A percentile compares a stretch with the other conserved stretches of the same genome.
These are phyloP conservation scores for Pseudopipra pipra DNA, from an alignment of 2,113 vertebrate species.

Conservation along the genomic window DNA sequence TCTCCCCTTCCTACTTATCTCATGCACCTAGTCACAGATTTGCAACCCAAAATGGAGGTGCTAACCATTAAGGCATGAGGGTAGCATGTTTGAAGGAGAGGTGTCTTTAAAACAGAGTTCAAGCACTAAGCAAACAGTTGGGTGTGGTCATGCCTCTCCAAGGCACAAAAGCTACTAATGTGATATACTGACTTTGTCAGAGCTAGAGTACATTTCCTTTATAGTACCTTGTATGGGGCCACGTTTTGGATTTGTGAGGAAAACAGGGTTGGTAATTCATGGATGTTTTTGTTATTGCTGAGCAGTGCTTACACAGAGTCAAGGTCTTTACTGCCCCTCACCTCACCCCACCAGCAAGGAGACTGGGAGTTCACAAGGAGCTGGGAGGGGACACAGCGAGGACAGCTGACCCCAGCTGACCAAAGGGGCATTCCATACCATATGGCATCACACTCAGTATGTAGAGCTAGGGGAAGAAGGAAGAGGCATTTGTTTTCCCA, in stretches of 20 bases:
- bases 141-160: background rate
- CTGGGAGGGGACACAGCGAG: background rate
- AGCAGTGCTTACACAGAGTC: background rate
- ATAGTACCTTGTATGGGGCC: background rate
- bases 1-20: background rate
- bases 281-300: background rate
- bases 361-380: rapidly evolving
- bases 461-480: background rate
- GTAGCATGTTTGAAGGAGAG: background rate
- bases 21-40: background rate
- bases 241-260: background rate
- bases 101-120: background rate
- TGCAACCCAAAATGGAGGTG: background rate
- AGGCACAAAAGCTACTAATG: background rate
- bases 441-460: background rate
- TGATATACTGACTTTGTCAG: background rate
- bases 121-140: background rate
- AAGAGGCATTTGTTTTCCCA: background rate
- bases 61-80: rapidly evolving
- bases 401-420: background rate
- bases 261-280: background rate
- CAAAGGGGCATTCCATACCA: background rate
- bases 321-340: background rate
- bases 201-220: background rate
- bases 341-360: rapidly evolving